A percentile compares a stretch with the other conserved stretches of the same genome.
These are phyloP conservation scores for Drosophila mojavensis DNA, from an alignment of 1,140 invertebrate genomes.

Conservation along the genomic window DNA sequence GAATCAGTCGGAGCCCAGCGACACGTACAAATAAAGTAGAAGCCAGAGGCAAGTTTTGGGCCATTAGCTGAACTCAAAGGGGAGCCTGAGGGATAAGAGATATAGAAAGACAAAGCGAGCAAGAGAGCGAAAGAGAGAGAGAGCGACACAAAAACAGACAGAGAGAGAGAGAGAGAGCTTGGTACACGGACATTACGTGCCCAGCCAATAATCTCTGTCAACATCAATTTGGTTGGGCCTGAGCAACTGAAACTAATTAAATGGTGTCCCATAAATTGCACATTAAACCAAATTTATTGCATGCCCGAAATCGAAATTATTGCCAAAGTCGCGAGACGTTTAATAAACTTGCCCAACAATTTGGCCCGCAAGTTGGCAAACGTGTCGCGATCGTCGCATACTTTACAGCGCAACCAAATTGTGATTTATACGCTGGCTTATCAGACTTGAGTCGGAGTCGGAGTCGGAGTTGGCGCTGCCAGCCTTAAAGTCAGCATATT, in stretches of 20 bases:
- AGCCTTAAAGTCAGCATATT: constrained; percentile 9
- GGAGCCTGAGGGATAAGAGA: constrained; percentile 1
- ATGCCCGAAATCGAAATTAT: constrained; percentile 79
- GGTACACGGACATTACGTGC: constrained; percentile 69
- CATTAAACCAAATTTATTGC: constrained; percentile 84
- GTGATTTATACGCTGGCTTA: constrained; percentile 65
- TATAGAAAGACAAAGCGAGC: background rate
- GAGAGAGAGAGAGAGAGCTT: constrained; percentile 1
- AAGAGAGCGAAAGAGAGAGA: constrained; percentile 3
- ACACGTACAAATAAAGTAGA: constrained; percentile 78
- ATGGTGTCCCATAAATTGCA: constrained; percentile 84
- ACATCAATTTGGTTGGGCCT: constrained; percentile 71
- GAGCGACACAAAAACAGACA: no score
- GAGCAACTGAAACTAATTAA: constrained; percentile 82
- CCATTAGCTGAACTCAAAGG: constrained; percentile 52
- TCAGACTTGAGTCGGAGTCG: background rate
- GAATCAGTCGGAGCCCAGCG: constrained; percentile 50
- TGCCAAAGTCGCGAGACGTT: constrained; percentile 80
- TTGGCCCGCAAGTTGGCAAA: constrained; percentile 48
- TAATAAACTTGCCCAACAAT: constrained; percentile 71
- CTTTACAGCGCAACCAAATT: constrained; percentile 50
- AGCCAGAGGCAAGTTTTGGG: constrained; percentile 63
- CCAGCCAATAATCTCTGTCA: constrained; percentile 82
- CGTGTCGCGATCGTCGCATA: constrained; percentile 70
- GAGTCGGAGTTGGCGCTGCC: background rate